Evolutionary conservation across 1,140 invertebrate species (phyloP).

Genomic region (Harpegnathos saltator): DNA sequence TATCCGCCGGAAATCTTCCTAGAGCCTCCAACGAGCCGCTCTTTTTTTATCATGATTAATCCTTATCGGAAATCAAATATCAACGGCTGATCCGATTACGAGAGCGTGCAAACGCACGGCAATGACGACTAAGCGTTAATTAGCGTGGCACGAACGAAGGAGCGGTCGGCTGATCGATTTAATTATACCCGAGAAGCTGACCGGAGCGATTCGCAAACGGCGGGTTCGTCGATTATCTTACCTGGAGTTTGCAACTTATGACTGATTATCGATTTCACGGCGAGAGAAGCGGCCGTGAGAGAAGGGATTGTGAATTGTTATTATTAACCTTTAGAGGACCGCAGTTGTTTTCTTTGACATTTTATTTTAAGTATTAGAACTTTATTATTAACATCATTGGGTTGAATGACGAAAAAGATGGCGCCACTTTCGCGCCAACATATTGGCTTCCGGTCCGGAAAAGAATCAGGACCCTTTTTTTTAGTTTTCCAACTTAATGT

Average conservation of each 20-base stretch:
- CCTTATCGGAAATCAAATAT: conserved; percentile 30
- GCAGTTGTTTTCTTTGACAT: too few relatives aligned
- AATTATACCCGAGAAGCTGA: conserved; percentile 14
- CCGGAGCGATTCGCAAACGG: not conserved
- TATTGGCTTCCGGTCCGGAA: too few relatives aligned
- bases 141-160: conserved; percentile 26
- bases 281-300: too few relatives aligned
- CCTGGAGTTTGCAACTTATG: not conserved
- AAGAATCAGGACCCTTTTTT: too few relatives aligned
- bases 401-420: too few relatives aligned
- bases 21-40: conserved; percentile 1
- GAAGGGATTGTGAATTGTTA: not conserved
- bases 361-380: too few relatives aligned
- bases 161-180: conserved; percentile 6
- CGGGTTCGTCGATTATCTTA: not conserved
- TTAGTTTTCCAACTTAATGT: too few relatives aligned
- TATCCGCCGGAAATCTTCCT: conserved; percentile 43
- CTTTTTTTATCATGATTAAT: conserved; percentile 21
- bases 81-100: conserved; percentile 42
- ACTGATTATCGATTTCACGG: conserved; percentile 10
- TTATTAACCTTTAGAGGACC: too few relatives aligned
- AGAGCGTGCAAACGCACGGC: not conserved
- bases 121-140: conserved; percentile 18
- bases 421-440: too few relatives aligned
- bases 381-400: too few relatives aligned